phyloP scores from a whole-genome alignment of 2,113 vertebrate species.

The Cheirogaleus medius region DNA sequence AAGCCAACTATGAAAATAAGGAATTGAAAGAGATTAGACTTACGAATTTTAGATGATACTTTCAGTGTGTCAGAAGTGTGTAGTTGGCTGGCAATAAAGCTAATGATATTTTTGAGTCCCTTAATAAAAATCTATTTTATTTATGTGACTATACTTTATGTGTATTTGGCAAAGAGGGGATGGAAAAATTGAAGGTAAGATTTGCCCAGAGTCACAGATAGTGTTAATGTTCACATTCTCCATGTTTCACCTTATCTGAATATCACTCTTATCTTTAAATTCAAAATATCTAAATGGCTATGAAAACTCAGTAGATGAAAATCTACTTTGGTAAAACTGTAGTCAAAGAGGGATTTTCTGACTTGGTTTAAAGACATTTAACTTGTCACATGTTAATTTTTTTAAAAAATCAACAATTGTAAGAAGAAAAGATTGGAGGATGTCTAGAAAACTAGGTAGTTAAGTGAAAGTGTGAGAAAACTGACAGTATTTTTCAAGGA shows the following conservation, averaged over 20 bases:
- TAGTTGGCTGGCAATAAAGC: not conserved
- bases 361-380: not conserved
- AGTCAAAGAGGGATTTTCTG: not conserved
- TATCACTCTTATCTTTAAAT: not conserved
- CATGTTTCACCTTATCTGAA: not conserved
- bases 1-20: not conserved
- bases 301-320: not conserved
- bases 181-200: not conserved
- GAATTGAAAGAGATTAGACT: not conserved
- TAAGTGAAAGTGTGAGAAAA: not conserved
- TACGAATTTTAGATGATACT: not conserved
- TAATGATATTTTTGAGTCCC: not conserved
- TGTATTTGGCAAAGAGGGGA: not conserved
- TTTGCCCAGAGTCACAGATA: not conserved
- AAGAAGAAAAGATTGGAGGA: not conserved
- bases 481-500: not conserved
- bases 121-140: not conserved
- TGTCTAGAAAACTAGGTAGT: not conserved
- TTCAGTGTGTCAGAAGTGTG: not conserved
- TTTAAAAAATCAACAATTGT: not conserved
- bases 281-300: not conserved
- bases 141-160: not conserved
- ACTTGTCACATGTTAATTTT: not conserved
- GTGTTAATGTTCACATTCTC: not conserved
- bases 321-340: not conserved